Conservation (phyloP, 2,888 invertebrate species). For the Pomacea canaliculata region DNA sequence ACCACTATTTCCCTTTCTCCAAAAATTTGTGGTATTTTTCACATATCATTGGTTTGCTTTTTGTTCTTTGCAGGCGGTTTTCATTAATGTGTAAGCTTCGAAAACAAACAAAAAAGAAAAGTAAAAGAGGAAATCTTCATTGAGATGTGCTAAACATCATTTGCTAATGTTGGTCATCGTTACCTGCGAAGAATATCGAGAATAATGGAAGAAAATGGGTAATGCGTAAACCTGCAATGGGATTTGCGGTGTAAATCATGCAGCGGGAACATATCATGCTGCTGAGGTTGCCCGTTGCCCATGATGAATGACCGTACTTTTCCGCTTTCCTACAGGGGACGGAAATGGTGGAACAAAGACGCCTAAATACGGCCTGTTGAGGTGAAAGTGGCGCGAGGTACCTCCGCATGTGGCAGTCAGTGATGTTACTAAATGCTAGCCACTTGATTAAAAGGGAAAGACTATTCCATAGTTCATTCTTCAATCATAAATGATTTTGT, state of each 20-base stretch:
- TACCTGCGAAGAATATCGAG: no score
- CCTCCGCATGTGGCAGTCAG: constrained; percentile 34
- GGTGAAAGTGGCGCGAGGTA: constrained; percentile 56
- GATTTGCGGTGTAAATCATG: constrained; percentile 15
- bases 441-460: constrained; percentile 6
- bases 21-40: not conserved
- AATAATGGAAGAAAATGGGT: constrained; percentile 12
- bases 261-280: constrained; percentile 31
- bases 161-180: not conserved
- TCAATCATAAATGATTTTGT: constrained; percentile 6
- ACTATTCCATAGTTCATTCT: constrained; percentile 1
- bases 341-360: constrained; percentile 57
- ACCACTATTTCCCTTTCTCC: no score
- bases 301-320: constrained; percentile 58
- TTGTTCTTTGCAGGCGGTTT: constrained; percentile 19
- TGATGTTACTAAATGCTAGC: constrained; percentile 21
- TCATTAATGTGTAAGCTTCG: not conserved
- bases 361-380: constrained; percentile 52
- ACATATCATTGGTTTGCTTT: constrained; percentile 7
- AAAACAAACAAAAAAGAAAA: no score
- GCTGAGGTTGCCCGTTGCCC: constrained; percentile 29
- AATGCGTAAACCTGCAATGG: constrained; percentile 27
- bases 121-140: not conserved
- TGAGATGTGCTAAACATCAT: constrained; percentile 10
- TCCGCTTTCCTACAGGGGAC: constrained; percentile 63